Conservation (phyloP, 2,888 invertebrate genomes). For the Candidula unifasciata region DNA sequence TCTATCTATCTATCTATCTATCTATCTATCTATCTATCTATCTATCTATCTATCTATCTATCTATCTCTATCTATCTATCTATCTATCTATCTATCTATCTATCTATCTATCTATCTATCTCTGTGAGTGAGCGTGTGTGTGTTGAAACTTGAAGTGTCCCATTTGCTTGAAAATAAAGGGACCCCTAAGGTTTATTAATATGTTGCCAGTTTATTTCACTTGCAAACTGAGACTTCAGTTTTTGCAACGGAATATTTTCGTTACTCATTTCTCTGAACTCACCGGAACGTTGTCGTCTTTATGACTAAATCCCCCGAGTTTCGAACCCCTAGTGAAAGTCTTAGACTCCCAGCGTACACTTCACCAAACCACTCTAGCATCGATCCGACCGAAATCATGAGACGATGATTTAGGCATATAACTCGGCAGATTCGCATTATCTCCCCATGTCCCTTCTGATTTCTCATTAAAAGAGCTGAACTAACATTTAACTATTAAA, state of each 20-base stretch:
- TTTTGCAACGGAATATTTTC: too few species aligned
- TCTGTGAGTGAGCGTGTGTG: not conserved
- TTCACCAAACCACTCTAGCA: slow-evolving; percentile 7
- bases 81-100: not conserved
- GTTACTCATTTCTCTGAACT: too few species aligned
- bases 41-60: not conserved
- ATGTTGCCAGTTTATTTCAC: not conserved
- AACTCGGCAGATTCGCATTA: not conserved
- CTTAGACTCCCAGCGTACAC: not conserved
- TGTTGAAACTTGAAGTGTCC: too few species aligned
- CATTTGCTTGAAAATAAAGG: too few species aligned
- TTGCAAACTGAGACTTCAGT: too few species aligned
- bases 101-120: not conserved
- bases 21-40: not conserved
- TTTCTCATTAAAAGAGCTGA: not conserved
- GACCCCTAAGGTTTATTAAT: too few species aligned
- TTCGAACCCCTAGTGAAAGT: not conserved
- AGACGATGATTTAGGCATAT: slow-evolving; percentile 14
- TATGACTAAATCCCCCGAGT: not conserved
- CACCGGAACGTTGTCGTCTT: too few species aligned
- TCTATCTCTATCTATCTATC: not conserved
- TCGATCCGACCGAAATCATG: slow-evolving; percentile 23
- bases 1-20: not conserved
- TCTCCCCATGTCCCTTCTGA: not conserved
- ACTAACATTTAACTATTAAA: slow-evolving; percentile 21